phyloP scores from a whole-genome alignment of 2,888 invertebrate species.

The Plagodis pulveraria region DNA sequence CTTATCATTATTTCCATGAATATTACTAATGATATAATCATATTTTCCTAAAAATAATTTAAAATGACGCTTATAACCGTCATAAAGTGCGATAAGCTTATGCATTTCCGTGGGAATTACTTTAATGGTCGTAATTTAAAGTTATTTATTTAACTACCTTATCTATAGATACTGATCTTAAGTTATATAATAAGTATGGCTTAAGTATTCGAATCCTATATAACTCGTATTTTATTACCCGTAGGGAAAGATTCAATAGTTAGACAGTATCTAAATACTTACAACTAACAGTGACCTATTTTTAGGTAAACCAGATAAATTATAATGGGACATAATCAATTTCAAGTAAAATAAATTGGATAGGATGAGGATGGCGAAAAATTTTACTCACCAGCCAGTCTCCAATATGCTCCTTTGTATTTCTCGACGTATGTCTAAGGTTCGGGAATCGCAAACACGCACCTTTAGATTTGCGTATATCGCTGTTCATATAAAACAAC shows the following conservation, averaged over 20 bases:
- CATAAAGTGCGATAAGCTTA: constrained; percentile 15
- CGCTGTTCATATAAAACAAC: too few species aligned
- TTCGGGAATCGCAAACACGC: too few species aligned
- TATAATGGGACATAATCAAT: background rate
- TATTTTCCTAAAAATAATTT: constrained; percentile 21
- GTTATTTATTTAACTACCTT: background rate
- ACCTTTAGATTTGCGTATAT: too few species aligned
- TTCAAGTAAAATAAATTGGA: background rate
- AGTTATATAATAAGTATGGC: too few species aligned
- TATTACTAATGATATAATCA: constrained; percentile 18
- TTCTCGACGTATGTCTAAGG: background rate
- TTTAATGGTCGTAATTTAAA: constrained; percentile 1
- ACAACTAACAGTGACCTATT: background rate
- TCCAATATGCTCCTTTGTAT: background rate
- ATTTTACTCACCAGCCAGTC: constrained; percentile 1
- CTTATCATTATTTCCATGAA: constrained; percentile 2
- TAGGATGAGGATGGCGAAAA: constrained; percentile 2
- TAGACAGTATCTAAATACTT: background rate
- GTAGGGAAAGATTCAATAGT: too few species aligned
- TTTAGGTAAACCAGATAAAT: constrained; percentile 1
- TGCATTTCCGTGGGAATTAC: constrained; percentile 13
- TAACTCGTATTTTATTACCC: too few species aligned
- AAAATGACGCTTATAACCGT: constrained; percentile 6
- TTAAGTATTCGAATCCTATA: too few species aligned
- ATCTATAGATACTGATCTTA: too few species aligned